Evolutionary conservation across 2,888 invertebrate species (phyloP).

Genomic region (Drosophila atripex): DNA sequence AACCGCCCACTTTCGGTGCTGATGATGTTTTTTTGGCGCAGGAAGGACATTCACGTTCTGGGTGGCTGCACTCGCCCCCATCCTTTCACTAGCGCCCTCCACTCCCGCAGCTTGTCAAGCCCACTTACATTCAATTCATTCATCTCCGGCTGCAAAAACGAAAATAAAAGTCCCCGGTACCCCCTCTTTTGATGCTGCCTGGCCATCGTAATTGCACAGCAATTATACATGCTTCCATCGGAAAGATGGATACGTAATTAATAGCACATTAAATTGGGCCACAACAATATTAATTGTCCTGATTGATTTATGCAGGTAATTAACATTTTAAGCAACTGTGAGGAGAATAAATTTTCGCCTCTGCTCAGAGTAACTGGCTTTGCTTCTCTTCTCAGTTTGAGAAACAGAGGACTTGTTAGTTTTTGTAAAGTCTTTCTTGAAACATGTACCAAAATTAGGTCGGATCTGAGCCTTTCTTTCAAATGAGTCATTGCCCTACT

Average conservation of each 20-base stretch:
- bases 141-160: slow-evolving; percentile 38
- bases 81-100: neutral
- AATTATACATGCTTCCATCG: slow-evolving; percentile 49
- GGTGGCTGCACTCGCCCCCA: slow-evolving; percentile 25
- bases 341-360: slow-evolving; percentile 22
- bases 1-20: neutral
- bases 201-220: slow-evolving; percentile 41
- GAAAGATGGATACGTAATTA: slow-evolving; percentile 70
- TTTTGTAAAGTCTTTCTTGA: neutral
- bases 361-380: slow-evolving; percentile 7
- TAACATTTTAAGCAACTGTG: slow-evolving; percentile 42
- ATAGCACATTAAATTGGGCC: slow-evolving; percentile 68
- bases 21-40: slow-evolving; percentile 43
- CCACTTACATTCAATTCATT: slow-evolving; percentile 48
- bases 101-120: slow-evolving; percentile 33
- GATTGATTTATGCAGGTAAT: slow-evolving; percentile 73
- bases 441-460: slow-evolving; percentile 9
- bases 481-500: neutral
- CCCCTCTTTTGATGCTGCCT: neutral
- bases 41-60: slow-evolving; percentile 62
- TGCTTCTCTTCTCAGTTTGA: neutral
- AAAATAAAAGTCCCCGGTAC: slow-evolving; percentile 28
- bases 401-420: neutral
- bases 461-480: neutral
- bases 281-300: slow-evolving; percentile 62